phyloP scores from a whole-genome alignment of 2,888 invertebrate species.

The Perizoma affinitatum region DNA sequence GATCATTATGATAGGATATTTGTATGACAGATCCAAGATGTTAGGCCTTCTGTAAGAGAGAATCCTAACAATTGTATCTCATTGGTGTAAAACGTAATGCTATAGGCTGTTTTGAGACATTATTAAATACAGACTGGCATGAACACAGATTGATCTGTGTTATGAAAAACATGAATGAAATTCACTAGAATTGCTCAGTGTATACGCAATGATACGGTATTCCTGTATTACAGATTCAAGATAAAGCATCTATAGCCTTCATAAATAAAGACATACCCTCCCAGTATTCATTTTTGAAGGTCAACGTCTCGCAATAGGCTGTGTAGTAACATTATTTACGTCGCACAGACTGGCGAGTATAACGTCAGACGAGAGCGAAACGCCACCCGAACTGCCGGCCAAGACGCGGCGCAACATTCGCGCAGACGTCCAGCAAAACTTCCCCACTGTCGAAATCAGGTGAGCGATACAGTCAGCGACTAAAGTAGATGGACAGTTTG shows the following conservation, averaged over 20 bases:
- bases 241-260: constrained; percentile 5
- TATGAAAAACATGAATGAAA: no score
- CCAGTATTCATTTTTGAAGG: constrained; percentile 15
- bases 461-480: constrained; percentile 20
- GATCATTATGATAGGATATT: constrained; percentile 1
- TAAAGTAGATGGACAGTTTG: background rate
- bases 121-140: no score
- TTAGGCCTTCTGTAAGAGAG: no score
- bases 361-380: constrained; percentile 75
- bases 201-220: background rate
- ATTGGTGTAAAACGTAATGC: no score
- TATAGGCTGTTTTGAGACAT: no score
- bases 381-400: constrained; percentile 86
- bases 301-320: constrained; percentile 20
- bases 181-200: no score
- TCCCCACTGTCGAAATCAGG: constrained; percentile 35
- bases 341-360: constrained; percentile 69
- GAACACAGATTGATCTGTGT: no score
- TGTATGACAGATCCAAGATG: no score
- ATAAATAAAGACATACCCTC: constrained; percentile 9
- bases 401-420: constrained; percentile 81
- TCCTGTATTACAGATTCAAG: constrained; percentile 11
- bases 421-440: constrained; percentile 71
- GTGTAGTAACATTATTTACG: constrained; percentile 37
- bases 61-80: no score